A percentile compares a stretch with the other conserved stretches of the same genome.
Conservation (phyloP, 1,140 invertebrate genomes). For the Pantala flavescens region DNA sequence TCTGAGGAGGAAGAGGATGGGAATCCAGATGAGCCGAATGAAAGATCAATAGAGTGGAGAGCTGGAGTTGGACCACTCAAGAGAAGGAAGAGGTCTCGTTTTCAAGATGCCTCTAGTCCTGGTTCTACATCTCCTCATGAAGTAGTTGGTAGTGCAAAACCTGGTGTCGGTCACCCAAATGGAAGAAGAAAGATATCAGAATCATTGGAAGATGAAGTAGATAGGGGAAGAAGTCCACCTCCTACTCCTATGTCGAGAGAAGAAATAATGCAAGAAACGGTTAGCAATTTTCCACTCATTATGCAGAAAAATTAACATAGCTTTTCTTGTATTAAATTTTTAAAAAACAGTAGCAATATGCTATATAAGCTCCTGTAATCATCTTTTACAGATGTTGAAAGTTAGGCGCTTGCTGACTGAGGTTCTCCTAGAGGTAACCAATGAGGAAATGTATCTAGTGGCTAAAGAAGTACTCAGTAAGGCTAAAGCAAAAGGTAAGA, state of each 20-base stretch:
- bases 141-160: neutral
- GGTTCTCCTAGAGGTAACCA: constrained; percentile 86
- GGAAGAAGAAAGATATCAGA: neutral
- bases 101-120: neutral
- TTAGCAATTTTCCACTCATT: neutral
- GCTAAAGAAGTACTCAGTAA: constrained; percentile 63
- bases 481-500: constrained; percentile 52
- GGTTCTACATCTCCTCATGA: neutral
- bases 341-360: too few relatives aligned
- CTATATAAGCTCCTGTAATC: too few relatives aligned
- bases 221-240: neutral
- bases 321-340: too few relatives aligned
- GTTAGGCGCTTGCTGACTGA: constrained; percentile 80
- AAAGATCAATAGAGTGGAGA: neutral
- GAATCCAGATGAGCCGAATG: neutral
- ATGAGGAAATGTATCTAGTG: constrained; percentile 70
- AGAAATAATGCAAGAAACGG: neutral
- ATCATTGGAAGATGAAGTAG: neutral
- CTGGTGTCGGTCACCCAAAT: neutral
- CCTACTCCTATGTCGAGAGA: neutral
- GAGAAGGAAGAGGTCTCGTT: neutral
- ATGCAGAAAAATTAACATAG: neutral
- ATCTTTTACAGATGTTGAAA: constrained; percentile 62
- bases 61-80: neutral
- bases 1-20: neutral